Percentiles rank a stretch among this genome's conserved stretches.
Conservation (phyloP, 2,113 vertebrate genomes). For the Talpa occidentalis region DNA sequence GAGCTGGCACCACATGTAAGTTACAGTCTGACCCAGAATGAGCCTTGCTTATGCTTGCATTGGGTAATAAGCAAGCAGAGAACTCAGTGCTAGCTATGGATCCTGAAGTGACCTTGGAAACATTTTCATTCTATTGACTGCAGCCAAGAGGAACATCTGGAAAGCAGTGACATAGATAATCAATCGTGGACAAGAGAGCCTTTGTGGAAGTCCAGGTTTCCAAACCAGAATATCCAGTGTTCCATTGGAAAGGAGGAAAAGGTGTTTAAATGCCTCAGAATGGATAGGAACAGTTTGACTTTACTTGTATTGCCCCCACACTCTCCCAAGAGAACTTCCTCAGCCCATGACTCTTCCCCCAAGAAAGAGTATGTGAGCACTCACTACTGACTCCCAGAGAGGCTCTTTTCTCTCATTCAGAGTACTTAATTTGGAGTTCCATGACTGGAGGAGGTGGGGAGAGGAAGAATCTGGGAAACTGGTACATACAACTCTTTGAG, state of each 20-base stretch:
- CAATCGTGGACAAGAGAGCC: background rate
- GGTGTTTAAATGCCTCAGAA: background rate
- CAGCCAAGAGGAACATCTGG: background rate
- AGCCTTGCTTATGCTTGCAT: background rate
- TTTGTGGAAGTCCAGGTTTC: background rate
- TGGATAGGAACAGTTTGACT: background rate
- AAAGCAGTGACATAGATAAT: background rate
- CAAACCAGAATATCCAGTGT: background rate
- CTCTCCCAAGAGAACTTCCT: background rate
- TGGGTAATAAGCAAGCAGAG: background rate
- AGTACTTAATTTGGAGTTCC: background rate
- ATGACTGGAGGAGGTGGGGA: background rate
- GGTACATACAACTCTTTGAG: background rate
- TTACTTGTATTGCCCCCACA: background rate
- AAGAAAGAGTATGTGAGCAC: background rate
- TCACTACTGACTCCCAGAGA: background rate
- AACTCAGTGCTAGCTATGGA: background rate
- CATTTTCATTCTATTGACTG: background rate
- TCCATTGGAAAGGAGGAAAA: background rate
- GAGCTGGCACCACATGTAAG: background rate
- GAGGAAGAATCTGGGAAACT: background rate
- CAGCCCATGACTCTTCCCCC: background rate
- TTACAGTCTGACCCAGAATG: background rate
- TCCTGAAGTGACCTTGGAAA: background rate
- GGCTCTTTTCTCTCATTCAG: background rate